Percentiles rank a stretch among this genome's conserved stretches.
Conservation (phyloP, 2,797 vertebrate genomes). For the Benthosema pterotum region DNA sequence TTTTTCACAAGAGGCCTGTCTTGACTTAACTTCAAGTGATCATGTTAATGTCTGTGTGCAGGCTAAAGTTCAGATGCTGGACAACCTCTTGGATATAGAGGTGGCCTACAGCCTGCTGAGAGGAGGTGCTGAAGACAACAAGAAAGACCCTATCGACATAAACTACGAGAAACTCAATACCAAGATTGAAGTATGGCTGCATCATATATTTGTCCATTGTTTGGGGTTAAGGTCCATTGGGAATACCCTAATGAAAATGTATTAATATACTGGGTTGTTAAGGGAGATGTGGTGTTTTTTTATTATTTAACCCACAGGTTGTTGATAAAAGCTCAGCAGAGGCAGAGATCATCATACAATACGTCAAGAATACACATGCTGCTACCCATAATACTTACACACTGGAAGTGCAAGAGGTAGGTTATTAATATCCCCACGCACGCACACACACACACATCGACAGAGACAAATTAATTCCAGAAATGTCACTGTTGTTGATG, state of each 20-base stretch:
- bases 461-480: not conserved
- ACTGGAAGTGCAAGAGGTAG: slow-evolving; percentile 93
- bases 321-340: slow-evolving; percentile 90
- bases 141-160: slow-evolving; percentile 95
- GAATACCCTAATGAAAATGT: too few species aligned
- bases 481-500: not conserved
- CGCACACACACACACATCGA: not conserved
- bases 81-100: slow-evolving; percentile 98
- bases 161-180: slow-evolving; percentile 99
- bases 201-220: not conserved
- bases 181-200: slow-evolving; percentile 89
- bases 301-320: slow-evolving; percentile 79
- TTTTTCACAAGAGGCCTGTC: too few species aligned
- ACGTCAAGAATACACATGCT: slow-evolving; percentile 97
- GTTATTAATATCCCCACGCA: slow-evolving; percentile 43
- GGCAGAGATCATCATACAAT: slow-evolving; percentile 89
- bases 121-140: slow-evolving; percentile 91
- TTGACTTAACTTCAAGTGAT: too few species aligned
- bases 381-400: slow-evolving; percentile 96
- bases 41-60: slow-evolving; percentile 50
- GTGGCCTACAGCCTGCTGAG: slow-evolving; percentile 97
- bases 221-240: not conserved
- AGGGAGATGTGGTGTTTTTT: not conserved
- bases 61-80: slow-evolving; percentile 98
- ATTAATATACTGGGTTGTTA: too few species aligned